Evolutionary conservation across 1,140 invertebrate species (phyloP).

Genomic region (Heterodera carotae): DNA sequence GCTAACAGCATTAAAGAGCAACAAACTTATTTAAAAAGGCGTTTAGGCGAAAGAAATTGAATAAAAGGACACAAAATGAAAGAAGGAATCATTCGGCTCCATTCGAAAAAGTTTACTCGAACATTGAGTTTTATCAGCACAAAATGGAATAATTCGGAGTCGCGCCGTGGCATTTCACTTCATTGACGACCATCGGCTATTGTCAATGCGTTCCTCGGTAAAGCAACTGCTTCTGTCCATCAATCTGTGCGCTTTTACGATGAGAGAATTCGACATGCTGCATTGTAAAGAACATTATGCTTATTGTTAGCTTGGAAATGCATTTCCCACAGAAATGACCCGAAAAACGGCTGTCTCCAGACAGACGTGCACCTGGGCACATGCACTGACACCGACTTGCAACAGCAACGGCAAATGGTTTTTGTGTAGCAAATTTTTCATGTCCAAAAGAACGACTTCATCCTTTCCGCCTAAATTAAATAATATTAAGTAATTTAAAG

Average conservation of each 20-base stretch:
- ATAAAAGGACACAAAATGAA: not conserved
- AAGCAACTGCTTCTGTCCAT: not conserved
- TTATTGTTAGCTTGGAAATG: too few species aligned
- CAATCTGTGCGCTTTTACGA: not conserved
- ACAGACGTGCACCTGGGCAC: constrained; percentile 39
- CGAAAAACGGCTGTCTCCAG: constrained; percentile 43
- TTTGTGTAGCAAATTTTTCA: constrained; percentile 40
- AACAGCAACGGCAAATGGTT: constrained; percentile 31
- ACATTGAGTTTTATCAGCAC: too few species aligned
- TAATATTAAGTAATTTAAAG: not conserved
- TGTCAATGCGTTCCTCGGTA: too few species aligned
- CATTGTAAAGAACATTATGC: not conserved
- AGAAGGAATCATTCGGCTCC: not conserved
- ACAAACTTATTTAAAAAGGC: not conserved
- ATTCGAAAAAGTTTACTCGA: not conserved
- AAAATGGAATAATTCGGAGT: too few species aligned
- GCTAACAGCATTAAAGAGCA: not conserved
- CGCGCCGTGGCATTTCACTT: too few species aligned
- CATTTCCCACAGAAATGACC: not conserved
- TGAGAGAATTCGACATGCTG: not conserved
- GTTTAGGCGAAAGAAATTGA: not conserved
- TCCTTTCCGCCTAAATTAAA: constrained; percentile 40
- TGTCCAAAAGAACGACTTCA: constrained; percentile 39
- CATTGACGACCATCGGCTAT: not conserved
- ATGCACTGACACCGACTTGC: constrained; percentile 32